Base-by-base conservation (phyloP, 2,888 invertebrate species). In the Morpho deidamia region DNA sequence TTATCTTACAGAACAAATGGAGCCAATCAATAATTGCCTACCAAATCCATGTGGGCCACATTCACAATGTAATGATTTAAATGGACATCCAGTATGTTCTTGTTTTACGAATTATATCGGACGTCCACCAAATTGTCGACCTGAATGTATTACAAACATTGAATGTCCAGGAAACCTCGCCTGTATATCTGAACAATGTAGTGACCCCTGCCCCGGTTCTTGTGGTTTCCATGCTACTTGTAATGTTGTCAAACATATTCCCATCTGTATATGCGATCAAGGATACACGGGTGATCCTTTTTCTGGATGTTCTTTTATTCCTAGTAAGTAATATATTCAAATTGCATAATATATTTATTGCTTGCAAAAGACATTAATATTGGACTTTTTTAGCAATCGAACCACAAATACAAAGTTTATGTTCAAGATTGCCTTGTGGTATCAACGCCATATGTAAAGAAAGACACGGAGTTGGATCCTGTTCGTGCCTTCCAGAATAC, bases 371-470 rank as follows among this genome's bases (percentile, higher is more conserved):
- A 23, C 23, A 41, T 8, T 14, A 41, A 14, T 12, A 3, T 44
- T 46, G 34, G 46, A 11, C 9, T 44, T 41, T 83, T 85, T 63
- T 87, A 91, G 90, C 88, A 67, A 90, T 91, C 65, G 90, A 91
- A 75, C 90, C 91, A 59, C 83, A 83, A 71, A 60, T 78, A 12
- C 76, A 66, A 67, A 87, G 76, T 60, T 96, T 96, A 62, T 97
- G 96, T 78, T 91, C 94, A 73, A 94, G 94, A 62, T 94, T 95
- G 52, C 96, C 97, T 42, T 97, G 97, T 79, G 97, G 97, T 55
- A 91, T 94, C 35, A 97, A 97, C 77, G 96, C 97, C 48, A 82
- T 95, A 64, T 97, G 97, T 81, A 94, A 93, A 80, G 95, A 95
- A 83, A 91, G 93, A 69, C 93, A 94, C 71, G 95, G 94, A 65